Percentiles rank a stretch among this genome's conserved stretches.
Evolutionary conservation across 1,140 invertebrate species (phyloP).

Genomic region (Protaetia brevitarsis): DNA sequence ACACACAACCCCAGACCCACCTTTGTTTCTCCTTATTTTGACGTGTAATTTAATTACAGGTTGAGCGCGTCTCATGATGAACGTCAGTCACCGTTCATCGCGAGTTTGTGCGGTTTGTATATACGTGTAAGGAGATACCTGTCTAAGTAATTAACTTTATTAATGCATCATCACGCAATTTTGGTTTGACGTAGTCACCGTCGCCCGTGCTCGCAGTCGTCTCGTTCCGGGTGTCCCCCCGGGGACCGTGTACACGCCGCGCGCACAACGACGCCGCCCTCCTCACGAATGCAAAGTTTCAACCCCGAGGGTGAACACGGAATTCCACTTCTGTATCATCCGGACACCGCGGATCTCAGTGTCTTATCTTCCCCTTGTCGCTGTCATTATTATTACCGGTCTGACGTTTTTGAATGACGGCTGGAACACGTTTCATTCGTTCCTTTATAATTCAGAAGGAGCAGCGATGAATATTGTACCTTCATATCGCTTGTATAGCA

Average conservation of each 20-base stretch:
- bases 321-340: constrained; percentile 14
- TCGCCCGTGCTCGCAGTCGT: too few species aligned
- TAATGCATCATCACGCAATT: constrained; percentile 23
- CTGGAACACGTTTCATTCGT: background rate
- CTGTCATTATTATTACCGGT: constrained; percentile 10
- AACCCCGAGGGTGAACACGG: constrained; percentile 11
- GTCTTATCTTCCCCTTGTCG: constrained; percentile 17
- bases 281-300: background rate
- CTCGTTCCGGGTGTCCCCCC: constrained; percentile 5
- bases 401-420: constrained; percentile 6
- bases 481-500: background rate
- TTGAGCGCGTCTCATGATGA: background rate
- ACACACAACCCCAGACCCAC: background rate
- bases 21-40: constrained; percentile 17
- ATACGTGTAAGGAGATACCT: constrained; percentile 14
- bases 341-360: constrained; percentile 6
- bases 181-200: background rate
- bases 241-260: background rate
- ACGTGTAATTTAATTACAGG: constrained; percentile 20
- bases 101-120: constrained; percentile 8
- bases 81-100: constrained; percentile 9
- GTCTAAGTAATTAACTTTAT: constrained; percentile 22
- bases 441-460: background rate
- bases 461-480: background rate
- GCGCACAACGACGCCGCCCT: background rate